Percentiles rank a stretch among this genome's conserved stretches.
phyloP scores from a whole-genome alignment of 2,888 invertebrate species.

The Branchellion lobata region DNA sequence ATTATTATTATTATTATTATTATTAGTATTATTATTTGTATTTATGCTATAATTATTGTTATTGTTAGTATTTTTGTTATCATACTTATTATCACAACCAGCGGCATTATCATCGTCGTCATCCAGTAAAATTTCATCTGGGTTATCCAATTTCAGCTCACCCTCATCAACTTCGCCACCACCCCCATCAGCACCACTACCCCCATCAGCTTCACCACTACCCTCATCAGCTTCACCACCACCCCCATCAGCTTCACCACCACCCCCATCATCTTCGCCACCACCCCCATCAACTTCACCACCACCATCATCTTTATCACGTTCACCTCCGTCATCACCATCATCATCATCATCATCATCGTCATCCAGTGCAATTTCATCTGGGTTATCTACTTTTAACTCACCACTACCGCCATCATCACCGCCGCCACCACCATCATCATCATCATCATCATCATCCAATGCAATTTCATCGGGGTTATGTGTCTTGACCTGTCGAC shows the following conservation, averaged over 20 bases:
- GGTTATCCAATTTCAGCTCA: neutral
- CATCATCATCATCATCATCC: neutral
- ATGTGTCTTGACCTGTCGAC: neutral
- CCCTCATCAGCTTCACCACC: too few species aligned
- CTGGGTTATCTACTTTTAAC: neutral
- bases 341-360: slow-evolving; percentile 26
- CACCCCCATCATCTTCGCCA: too few species aligned
- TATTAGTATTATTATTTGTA: too few species aligned
- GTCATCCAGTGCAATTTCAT: slow-evolving; percentile 1
- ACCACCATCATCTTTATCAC: neutral
- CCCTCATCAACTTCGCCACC: too few species aligned
- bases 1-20: too few species aligned
- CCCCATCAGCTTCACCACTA: too few species aligned
- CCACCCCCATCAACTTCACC: too few species aligned
- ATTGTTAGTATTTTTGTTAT: too few species aligned
- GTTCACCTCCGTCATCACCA: neutral
- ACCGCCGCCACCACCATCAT: neutral
- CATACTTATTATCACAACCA: neutral
- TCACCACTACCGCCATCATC: neutral
- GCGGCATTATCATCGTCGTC: neutral
- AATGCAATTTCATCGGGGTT: neutral
- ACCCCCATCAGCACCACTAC: too few species aligned
- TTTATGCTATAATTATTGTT: too few species aligned
- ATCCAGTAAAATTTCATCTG: neutral
- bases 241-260: too few species aligned